A percentile compares a stretch with the other conserved stretches of the same genome.
phyloP scores from a whole-genome alignment of 1,140 invertebrate species.

The Himalopsyche phryganea region DNA sequence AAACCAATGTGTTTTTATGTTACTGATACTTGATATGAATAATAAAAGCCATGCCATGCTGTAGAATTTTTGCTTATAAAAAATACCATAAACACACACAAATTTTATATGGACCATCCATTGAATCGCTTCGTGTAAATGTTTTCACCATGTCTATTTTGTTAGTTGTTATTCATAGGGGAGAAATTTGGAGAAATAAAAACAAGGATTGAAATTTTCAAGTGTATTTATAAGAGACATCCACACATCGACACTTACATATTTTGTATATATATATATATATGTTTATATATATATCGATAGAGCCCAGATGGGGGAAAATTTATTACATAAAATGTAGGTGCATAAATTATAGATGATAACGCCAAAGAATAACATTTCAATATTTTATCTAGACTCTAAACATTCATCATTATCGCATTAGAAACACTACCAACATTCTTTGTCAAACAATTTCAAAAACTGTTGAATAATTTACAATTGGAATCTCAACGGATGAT shows the following conservation, averaged over 20 bases:
- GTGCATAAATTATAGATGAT: conserved; percentile 36
- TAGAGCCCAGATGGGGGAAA: conserved; percentile 33
- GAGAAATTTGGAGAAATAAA: conserved; percentile 14
- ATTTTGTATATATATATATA: no score
- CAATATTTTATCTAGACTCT: conserved; percentile 32
- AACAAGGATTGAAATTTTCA: conserved; percentile 38
- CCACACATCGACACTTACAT: conserved; percentile 51
- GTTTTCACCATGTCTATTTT: no score
- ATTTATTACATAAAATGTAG: conserved; percentile 35
- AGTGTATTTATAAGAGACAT: conserved; percentile 55
- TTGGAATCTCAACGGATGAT: conserved; percentile 22
- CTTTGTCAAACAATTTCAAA: conserved; percentile 25
- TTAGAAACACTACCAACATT: conserved; percentile 33
- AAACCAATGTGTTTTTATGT: no score
- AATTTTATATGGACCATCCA: no score
- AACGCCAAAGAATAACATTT: conserved; percentile 36
- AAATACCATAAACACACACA: no score
- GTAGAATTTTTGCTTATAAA: no score
- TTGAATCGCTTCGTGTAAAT: no score
- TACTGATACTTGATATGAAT: no score
- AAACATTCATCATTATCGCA: conserved; percentile 30
- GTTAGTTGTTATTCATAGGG: no score
- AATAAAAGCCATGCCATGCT: no score
- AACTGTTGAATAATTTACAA: conserved; percentile 28
- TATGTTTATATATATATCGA: conserved; percentile 21